Evolutionary conservation across 2,888 invertebrate genomes (phyloP).

Genomic region (Digitonthophagus gazella): DNA sequence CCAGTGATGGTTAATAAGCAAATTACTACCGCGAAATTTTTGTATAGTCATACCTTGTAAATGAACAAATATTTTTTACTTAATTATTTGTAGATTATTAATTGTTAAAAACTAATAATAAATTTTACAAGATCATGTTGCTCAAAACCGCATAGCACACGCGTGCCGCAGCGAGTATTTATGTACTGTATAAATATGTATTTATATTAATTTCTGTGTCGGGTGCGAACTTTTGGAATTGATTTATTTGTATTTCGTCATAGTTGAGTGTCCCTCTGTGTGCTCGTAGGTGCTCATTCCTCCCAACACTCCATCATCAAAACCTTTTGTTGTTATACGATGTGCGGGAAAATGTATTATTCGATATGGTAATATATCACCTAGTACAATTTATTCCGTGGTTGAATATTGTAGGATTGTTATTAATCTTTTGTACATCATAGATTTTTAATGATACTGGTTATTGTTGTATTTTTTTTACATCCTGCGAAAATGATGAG

Average conservation of each 20-base stretch:
- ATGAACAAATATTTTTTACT: slow-evolving; percentile 25
- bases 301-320: neutral
- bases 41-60: slow-evolving; percentile 15
- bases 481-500: slow-evolving; percentile 20
- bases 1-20: slow-evolving; percentile 37
- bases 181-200: neutral
- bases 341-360: neutral
- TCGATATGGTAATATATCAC: neutral
- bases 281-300: neutral
- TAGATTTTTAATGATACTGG: slow-evolving; percentile 25
- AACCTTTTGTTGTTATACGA: neutral
- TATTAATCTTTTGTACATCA: slow-evolving; percentile 28
- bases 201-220: neutral
- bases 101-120: slow-evolving; percentile 22
- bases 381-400: slow-evolving; percentile 26
- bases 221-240: neutral
- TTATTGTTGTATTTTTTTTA: slow-evolving; percentile 29
- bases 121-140: slow-evolving; percentile 27
- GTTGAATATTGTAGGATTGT: slow-evolving; percentile 25
- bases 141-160: slow-evolving; percentile 31
- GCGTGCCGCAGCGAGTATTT: slow-evolving; percentile 11
- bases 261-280: neutral
- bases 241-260: neutral
- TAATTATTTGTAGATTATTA: slow-evolving; percentile 31
- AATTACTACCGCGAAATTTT: slow-evolving; percentile 17